phyloP scores from a whole-genome alignment of 1,140 invertebrate species.

The Panonychus citri region DNA sequence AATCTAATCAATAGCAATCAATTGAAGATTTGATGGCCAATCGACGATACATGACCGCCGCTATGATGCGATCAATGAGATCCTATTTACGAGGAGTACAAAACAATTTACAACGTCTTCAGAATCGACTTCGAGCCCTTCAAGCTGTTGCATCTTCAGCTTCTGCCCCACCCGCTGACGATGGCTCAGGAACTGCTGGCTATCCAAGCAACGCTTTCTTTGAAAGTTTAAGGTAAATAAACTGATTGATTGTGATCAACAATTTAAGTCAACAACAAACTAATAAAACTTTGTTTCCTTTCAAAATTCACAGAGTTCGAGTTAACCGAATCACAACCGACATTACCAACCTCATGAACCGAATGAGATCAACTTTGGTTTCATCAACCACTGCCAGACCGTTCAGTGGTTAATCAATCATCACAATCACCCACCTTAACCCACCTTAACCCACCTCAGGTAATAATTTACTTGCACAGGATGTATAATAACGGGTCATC shows the following conservation, averaged over 20 bases:
- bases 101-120: not conserved
- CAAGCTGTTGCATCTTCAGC: not conserved
- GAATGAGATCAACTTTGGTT: not conserved
- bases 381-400: not conserved
- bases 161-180: not conserved
- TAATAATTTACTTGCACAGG: no score
- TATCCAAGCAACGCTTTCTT: not conserved
- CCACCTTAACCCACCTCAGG: no score
- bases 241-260: not conserved
- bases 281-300: not conserved
- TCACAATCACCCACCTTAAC: no score
- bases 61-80: not conserved
- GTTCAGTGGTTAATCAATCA: no score
- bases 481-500: no score
- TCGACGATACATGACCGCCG: constrained; percentile 2
- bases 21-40: not conserved
- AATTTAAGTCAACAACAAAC: not conserved
- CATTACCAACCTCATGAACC: not conserved
- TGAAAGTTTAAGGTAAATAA: not conserved
- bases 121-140: not conserved
- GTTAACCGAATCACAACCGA: not conserved
- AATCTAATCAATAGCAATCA: not conserved
- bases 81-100: not conserved
- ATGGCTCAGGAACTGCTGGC: not conserved
- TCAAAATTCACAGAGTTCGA: not conserved